Evolutionary conservation across 2,113 vertebrate species (phyloP), one percentile per base, ranked within the genome.

Genomic region (Gila orcuttii): DNA sequence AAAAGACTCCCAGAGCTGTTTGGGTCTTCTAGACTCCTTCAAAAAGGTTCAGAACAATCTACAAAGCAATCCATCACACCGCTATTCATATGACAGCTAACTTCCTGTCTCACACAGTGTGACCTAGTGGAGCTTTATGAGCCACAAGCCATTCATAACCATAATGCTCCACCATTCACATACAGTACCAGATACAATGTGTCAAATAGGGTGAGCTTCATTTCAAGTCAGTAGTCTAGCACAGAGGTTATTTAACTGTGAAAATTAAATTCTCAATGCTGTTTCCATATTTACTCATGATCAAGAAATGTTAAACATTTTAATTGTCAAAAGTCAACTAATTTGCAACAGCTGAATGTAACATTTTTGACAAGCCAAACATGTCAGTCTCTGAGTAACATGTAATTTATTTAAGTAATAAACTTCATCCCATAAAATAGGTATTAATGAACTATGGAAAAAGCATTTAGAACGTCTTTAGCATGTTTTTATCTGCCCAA

Each of bases 1-100:
- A 79, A 79, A 62, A 80, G 71, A 75, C 71, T 75, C 71, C 47
- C n/a, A 25, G 71, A 50, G 71, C 42, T 6, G 39, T 23, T 39
- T 79, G 19, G 52, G 28, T 42, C 78, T 85, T 64, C n/a, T 4
- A 62, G 69, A 73, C 60, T 62, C 23, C 28, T 80, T 78, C 13
- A 52, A n/a, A 68, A 59, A 17, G 42, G 55, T 47, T 64, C 21
- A 64, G 42, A 60, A 75, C 42, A 52, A 82, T 82, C 42, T 36
- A 36, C 21, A 82, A 57, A 74, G 78, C 79, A 62, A 82, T 82
- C 79, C 57, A 86, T 86, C 85, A 86, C 21, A 3, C 57, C 4
- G 23, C 28, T 19, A 21, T 28, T 2, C 1, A 36, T 62, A 45
- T 86, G 85, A 86, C 78, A 81, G 75, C 75, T 79, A 36, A 39